These are phyloP conservation scores for Parascotia fuliginaria DNA, from an alignment of 2,888 invertebrate species.

Conservation along the genomic window DNA sequence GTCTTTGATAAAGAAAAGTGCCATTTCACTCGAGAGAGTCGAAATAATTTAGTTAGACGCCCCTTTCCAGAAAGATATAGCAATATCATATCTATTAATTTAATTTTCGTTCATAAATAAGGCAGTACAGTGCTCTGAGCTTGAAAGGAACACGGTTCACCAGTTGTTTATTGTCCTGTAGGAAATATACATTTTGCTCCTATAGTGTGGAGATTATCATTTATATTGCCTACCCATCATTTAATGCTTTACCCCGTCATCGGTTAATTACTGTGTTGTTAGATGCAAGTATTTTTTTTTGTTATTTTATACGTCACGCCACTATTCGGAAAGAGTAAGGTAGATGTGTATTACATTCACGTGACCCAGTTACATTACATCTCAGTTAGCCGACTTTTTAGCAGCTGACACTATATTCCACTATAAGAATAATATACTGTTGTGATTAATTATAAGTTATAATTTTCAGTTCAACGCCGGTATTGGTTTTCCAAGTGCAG, in stretches of 20 bases:
- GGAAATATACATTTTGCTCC: slow-evolving; percentile 9
- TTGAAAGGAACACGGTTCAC: slow-evolving; percentile 9
- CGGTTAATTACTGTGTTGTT: too few relatives aligned
- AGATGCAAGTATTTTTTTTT: too few relatives aligned
- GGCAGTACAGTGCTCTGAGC: slow-evolving; percentile 3
- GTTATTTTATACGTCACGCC: too few relatives aligned
- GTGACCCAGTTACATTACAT: too few relatives aligned
- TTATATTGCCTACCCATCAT: background rate
- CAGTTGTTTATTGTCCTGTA: slow-evolving; percentile 9
- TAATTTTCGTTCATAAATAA: slow-evolving; percentile 17
- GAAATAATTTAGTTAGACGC: slow-evolving; percentile 30
- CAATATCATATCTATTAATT: slow-evolving; percentile 25
- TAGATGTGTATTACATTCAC: too few relatives aligned
- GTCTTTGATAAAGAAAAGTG: slow-evolving; percentile 21
- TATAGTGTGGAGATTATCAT: background rate
- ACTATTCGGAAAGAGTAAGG: too few relatives aligned
- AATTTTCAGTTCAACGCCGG: slow-evolving; percentile 74
- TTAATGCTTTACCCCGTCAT: too few relatives aligned
- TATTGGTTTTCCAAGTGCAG: slow-evolving; percentile 68
- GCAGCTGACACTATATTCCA: too few relatives aligned
- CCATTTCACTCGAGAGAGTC: slow-evolving; percentile 21
- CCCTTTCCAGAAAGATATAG: slow-evolving; percentile 30
- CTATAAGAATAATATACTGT: background rate
- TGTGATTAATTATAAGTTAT: background rate
- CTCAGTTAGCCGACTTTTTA: too few relatives aligned